These are phyloP conservation scores for Laticauda laticaudata DNA, from an alignment of 2,113 vertebrate species.

Conservation along the genomic window DNA sequence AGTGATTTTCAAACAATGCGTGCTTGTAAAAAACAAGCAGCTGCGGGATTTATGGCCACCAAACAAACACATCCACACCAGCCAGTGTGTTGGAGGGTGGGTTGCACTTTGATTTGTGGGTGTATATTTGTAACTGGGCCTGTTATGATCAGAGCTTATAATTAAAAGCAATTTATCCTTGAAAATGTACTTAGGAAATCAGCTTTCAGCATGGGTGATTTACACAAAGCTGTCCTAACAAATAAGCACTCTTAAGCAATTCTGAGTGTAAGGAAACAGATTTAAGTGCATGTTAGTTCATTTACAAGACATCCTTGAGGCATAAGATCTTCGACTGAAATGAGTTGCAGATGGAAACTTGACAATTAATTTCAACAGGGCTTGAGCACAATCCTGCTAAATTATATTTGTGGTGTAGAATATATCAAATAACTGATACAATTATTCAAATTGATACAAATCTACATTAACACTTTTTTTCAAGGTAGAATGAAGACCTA, in stretches of 20 bases:
- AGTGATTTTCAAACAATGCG: conserved; percentile 34
- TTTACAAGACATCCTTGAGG: not conserved
- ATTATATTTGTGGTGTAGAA: not conserved
- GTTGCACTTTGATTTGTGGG: not conserved
- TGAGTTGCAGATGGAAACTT: not conserved
- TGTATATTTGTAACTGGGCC: not conserved
- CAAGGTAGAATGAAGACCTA: not conserved
- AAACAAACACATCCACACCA: conserved; percentile 9
- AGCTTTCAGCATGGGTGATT: not conserved
- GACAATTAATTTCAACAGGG: not conserved
- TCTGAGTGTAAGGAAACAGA: not conserved
- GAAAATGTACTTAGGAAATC: not conserved
- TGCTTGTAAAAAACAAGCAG: conserved; percentile 29
- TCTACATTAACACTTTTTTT: not conserved
- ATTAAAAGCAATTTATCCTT: conserved; percentile 2
- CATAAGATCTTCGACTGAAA: not conserved
- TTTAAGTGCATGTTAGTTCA: not conserved
- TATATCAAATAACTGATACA: not conserved
- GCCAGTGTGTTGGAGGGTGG: not conserved
- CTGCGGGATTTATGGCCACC: conserved; percentile 27
- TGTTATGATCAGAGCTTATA: not conserved
- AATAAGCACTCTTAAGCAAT: not conserved
- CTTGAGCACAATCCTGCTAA: not conserved
- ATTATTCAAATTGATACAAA: not conserved
- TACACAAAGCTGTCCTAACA: not conserved